Percentiles rank a stretch among this genome's conserved stretches.
These are phyloP conservation scores for Ernsta delagoae DNA, from an alignment of 2,888 invertebrate species.

Conservation along the genomic window DNA sequence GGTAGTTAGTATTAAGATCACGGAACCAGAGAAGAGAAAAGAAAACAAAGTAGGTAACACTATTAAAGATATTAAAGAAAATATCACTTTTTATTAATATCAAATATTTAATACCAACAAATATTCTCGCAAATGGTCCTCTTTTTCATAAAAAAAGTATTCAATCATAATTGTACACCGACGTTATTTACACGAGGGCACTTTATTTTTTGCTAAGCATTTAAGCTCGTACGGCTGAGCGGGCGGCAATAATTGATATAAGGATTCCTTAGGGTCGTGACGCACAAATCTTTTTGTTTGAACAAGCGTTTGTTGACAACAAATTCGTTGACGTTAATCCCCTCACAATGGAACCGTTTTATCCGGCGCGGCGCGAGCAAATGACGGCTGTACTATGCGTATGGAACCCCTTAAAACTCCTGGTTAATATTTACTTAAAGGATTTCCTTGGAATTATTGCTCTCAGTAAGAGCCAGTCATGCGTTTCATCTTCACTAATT, in stretches of 20 bases:
- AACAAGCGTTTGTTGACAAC: slow-evolving; percentile 82
- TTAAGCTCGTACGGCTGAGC: slow-evolving; percentile 63
- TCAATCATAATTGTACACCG: neutral
- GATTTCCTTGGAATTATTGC: slow-evolving; percentile 61
- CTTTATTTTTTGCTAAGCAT: slow-evolving; percentile 51
- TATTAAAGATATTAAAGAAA: no score
- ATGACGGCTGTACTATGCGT: slow-evolving; percentile 58
- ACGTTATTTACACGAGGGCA: slow-evolving; percentile 5
- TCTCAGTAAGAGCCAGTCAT: slow-evolving; percentile 52
- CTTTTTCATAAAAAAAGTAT: neutral
- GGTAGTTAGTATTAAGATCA: neutral
- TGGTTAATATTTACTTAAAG: slow-evolving; percentile 70
- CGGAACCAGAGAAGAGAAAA: neutral
- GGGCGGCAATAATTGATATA: slow-evolving; percentile 64
- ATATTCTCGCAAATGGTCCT: no score
- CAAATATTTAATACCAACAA: no score
- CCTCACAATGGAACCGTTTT: slow-evolving; percentile 77
- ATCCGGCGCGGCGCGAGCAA: slow-evolving; percentile 59
- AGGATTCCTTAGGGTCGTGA: slow-evolving; percentile 65
- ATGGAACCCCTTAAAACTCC: slow-evolving; percentile 63
- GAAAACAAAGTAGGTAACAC: neutral
- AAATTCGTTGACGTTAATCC: slow-evolving; percentile 83
- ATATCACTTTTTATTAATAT: no score
- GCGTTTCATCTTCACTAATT: slow-evolving; percentile 44
- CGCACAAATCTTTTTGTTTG: slow-evolving; percentile 79